Conservation (phyloP, 2,113 vertebrate genomes). For the Maccullochella peelii region DNA sequence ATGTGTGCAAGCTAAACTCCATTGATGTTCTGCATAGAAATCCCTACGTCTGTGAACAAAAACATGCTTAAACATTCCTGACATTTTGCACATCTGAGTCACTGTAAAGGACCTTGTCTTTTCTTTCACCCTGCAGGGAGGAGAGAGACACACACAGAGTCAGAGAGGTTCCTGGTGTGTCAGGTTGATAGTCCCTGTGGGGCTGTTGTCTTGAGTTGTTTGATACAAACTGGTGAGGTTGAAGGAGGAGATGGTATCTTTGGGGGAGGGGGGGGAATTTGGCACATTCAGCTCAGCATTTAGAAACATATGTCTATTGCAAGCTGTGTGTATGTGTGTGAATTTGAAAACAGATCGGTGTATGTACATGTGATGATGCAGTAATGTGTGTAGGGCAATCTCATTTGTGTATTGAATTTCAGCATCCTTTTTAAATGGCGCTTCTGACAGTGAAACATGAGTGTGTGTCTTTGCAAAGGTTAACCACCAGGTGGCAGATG, state of each 20-base stretch:
- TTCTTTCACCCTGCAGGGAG: conserved; percentile 41
- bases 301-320: conserved; percentile 10
- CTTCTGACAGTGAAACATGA: conserved; percentile 1
- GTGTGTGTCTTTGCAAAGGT: conserved; percentile 24
- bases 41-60: conserved; percentile 2
- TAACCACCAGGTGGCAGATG: conserved; percentile 75
- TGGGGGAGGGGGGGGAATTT: conserved; percentile 28
- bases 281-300: conserved; percentile 29
- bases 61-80: conserved; percentile 36
- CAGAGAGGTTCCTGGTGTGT: conserved; percentile 40
- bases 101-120: conserved; percentile 54
- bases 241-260: conserved; percentile 41
- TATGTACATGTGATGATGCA: background rate
- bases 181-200: conserved; percentile 55
- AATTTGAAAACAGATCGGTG: background rate
- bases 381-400: background rate
- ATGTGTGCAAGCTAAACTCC: conserved; percentile 30
- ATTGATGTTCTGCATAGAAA: conserved; percentile 23
- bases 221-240: conserved; percentile 47
- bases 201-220: conserved; percentile 55
- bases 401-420: conserved; percentile 36
- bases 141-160: conserved; percentile 13
- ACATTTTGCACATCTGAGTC: conserved; percentile 62
- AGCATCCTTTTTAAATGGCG: conserved; percentile 31
- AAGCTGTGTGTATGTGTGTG: conserved; percentile 18